Evolutionary conservation across 1,140 invertebrate genomes (phyloP), one percentile per base, ranked within the genome.

Genomic region (Aphaenogaster rudis): DNA sequence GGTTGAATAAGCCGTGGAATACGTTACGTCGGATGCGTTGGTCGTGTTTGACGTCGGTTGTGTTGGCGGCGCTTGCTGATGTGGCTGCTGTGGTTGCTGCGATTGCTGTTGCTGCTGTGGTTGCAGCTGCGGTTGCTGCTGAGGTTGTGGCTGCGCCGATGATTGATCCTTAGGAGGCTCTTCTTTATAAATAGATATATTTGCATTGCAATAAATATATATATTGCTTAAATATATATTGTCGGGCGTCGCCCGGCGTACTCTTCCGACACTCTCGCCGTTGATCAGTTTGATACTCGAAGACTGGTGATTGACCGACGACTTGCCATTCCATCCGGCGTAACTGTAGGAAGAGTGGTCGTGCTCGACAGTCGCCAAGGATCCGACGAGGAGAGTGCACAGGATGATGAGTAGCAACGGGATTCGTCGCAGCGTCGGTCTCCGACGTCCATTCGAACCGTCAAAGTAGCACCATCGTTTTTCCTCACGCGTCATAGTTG

Each of bases 401-500:
- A 88, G 84, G 21, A 90, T 66, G 86, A 92, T 59, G 80, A 92
- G 81, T 66, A 88, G 80, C 72, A 93, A 76, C 82, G 88, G 59
- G 86, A 88, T 57, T 72, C 86, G 82, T 21, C 21, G 21, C 21
- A 21, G 21, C 88, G 28, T 59, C 52, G 90, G 88, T 85, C 81
- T 92, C 89, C 82, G 80, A 87, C 74, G 84, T 50, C 64, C 78
- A 80, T 66, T 89, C 86, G 82, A 78, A 88, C 89, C 85, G 57
- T 92, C 87, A 64, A 90, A 48, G 67, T 39, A 92, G 86, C 86
- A 90, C 88, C 93, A 94, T 88, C 84, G 92, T 90, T 93, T 54
- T 50, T 66, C 33, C 50, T 82, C 63, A 45, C 85, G 57, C 80
- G 84, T 85, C 88, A 80, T 72, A 42, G 7, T 39, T 71, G 52